Evolutionary conservation across 1,140 invertebrate species (phyloP).

Genomic region (Mercenaria mercenaria): DNA sequence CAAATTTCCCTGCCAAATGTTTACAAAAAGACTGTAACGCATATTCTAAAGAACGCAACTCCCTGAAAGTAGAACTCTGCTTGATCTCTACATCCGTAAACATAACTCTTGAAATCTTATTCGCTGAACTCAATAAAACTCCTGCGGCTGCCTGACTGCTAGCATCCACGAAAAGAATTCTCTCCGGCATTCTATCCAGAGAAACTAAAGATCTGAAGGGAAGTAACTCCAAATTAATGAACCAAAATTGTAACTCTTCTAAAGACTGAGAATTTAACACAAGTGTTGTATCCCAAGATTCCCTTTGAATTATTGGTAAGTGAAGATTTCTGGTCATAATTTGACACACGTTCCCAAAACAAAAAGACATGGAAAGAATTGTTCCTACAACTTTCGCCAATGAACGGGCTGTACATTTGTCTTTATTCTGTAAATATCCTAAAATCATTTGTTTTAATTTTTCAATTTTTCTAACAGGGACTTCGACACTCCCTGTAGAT

Average conservation of each 20-base stretch:
- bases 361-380: too few relatives aligned
- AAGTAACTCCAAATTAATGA: background rate
- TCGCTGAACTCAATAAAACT: background rate
- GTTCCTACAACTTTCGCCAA: background rate
- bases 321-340: conserved; percentile 16
- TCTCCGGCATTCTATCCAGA: background rate
- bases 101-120: background rate
- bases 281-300: background rate
- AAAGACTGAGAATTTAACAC: background rate
- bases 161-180: conserved; percentile 15
- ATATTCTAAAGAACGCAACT: background rate
- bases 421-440: too few relatives aligned
- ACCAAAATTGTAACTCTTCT: background rate
- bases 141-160: background rate
- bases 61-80: conserved; percentile 36
- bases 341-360: too few relatives aligned
- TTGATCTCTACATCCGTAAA: background rate
- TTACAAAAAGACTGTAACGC: background rate
- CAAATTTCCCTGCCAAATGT: background rate
- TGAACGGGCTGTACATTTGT: too few relatives aligned
- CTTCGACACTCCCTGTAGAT: too few relatives aligned
- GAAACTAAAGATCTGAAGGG: background rate
- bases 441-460: too few relatives aligned
- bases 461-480: too few relatives aligned
- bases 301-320: background rate